Percentiles rank a stretch among this genome's conserved stretches.
Evolutionary conservation across 2,888 invertebrate species (phyloP).

Genomic region (Poecilus cupreus): DNA sequence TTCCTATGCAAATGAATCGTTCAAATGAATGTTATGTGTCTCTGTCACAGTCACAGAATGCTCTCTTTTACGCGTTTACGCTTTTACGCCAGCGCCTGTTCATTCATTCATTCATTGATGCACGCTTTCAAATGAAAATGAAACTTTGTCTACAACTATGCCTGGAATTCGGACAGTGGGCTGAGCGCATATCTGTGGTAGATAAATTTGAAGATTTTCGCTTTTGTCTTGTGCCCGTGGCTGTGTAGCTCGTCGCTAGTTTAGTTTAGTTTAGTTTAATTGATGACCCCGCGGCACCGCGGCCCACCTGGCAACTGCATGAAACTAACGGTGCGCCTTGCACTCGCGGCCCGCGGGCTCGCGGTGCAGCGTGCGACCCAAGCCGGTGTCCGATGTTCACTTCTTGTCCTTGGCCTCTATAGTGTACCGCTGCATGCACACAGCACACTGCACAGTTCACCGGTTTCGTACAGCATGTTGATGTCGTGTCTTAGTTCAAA

Average conservation of each 20-base stretch:
- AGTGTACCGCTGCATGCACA: conserved; percentile 46
- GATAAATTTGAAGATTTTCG: background rate
- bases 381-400: conserved; percentile 45
- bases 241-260: background rate
- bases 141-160: conserved; percentile 1
- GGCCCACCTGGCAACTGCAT: conserved; percentile 11
- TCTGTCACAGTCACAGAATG: conserved; percentile 6
- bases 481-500: background rate
- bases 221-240: background rate
- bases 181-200: no score
- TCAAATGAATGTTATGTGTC: conserved; percentile 31
- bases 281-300: background rate
- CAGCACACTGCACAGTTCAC: conserved; percentile 8
- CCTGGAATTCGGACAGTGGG: background rate
- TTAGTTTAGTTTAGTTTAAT: no score
- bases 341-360: background rate
- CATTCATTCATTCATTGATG: conserved; percentile 14
- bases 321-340: conserved; percentile 39
- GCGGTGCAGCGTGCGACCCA: conserved; percentile 10
- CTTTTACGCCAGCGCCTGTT: background rate
- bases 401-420: conserved; percentile 58
- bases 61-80: conserved; percentile 16
- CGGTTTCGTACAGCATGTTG: background rate
- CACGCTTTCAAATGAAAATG: conserved; percentile 35
- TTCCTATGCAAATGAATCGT: conserved; percentile 46